Evolutionary conservation across 1,140 invertebrate species (phyloP), one percentile per base, ranked within the genome.

Genomic region (Zaprionus gabonicus): DNA sequence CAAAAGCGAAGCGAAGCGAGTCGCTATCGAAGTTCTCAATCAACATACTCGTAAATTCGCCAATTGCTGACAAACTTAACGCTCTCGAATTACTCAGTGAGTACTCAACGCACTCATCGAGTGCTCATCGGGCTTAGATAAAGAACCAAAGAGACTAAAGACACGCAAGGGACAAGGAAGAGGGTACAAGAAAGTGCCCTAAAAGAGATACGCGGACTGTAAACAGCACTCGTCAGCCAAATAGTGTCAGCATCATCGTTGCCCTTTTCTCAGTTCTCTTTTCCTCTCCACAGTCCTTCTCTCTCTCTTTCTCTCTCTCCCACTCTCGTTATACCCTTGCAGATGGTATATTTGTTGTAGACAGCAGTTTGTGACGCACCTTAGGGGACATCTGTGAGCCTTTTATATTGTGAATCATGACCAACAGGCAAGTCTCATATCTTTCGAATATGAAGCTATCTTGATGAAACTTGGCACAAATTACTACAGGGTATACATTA

Each of bases 21-120:
- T 20, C 63, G 62, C 59, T 83, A 83, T 83, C 82, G 59, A 65
- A 69, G 53, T 76, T 67, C 55, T 75, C 71, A 79, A 86, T 85
- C 64, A 72, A 85, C 67, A 64, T 63, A 67, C 70, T 84, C 82
- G 74, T 84, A 85, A 85, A 85, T 85, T 85, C 79, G 76, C 82
- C 82, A 85, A 86, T 85, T 86, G 75, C 74, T 71, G 53, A 68
- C 46, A 53, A 71, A 71, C 53, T 84, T 77, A 73, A 77, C 57
- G 60, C 73, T 63, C 60, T 79, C 55, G 56, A 73, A 67, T 75
- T 71, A 55, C 51, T 46, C 17, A 46, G 6, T 9, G 49, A 66
- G 59, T 38, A 51, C 73, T 59, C 25, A 20, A 13, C 6, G 46
- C 46, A 51, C 20, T 51, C 17, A 25, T 53, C 34, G 23, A 34